A percentile compares a stretch with the other conserved stretches of the same genome.
phyloP scores from a whole-genome alignment of 2,797 vertebrate species.

The Lemur catta region DNA sequence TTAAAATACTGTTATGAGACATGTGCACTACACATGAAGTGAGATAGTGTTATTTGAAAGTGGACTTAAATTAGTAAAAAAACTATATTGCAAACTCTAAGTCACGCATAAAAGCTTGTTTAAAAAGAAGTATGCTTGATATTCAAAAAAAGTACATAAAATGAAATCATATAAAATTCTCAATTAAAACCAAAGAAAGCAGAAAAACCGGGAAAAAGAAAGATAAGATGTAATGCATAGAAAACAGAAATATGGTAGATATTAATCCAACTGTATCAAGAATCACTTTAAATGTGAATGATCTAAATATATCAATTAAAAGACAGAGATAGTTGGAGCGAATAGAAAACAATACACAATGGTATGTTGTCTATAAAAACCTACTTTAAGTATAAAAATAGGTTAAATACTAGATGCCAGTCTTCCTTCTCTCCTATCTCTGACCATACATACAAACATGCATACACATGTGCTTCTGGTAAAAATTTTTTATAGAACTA shows the following conservation, averaged over 20 bases:
- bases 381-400: constrained; percentile 18
- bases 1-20: not conserved
- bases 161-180: not conserved
- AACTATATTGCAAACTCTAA: not conserved
- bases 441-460: not conserved
- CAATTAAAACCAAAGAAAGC: not conserved
- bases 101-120: not conserved
- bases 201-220: not conserved
- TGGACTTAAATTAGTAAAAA: not conserved
- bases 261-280: not conserved
- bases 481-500: not conserved
- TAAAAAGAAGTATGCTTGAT: constrained; percentile 63
- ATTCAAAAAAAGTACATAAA: constrained; percentile 36
- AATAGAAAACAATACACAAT: not conserved
- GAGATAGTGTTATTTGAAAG: not conserved
- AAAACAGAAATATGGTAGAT: not conserved
- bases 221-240: not conserved
- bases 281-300: constrained; percentile 30
- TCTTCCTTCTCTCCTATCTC: constrained; percentile 56
- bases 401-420: not conserved
- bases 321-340: not conserved
- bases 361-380: not conserved
- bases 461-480: not conserved
- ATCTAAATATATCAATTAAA: constrained; percentile 38
- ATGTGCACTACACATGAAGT: not conserved